These are phyloP conservation scores for Brachionus angularis DNA, from an alignment of 1,140 invertebrate genomes.

Conservation along the genomic window DNA sequence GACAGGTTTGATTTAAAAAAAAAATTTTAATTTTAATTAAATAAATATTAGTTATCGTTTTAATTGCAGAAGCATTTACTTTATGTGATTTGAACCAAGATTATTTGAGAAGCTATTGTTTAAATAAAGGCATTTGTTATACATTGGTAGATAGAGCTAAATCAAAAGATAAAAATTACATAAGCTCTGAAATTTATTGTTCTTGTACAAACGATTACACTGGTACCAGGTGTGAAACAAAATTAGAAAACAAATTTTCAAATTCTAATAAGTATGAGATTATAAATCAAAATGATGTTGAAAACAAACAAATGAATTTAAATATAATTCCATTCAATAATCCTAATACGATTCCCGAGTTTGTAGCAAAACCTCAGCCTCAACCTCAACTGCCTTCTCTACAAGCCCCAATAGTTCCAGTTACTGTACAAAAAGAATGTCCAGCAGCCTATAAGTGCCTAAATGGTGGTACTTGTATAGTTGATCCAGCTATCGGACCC, in stretches of 20 bases:
- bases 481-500: not conserved
- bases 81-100: constrained; percentile 39
- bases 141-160: constrained; percentile 3
- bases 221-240: not conserved
- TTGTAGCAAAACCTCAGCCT: not conserved
- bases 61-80: constrained; percentile 22
- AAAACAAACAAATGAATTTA: not conserved
- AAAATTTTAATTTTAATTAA: too few relatives aligned
- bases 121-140: constrained; percentile 35
- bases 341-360: not conserved
- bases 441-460: not conserved
- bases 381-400: not conserved
- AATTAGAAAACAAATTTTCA: not conserved
- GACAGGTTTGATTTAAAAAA: constrained; percentile 2
- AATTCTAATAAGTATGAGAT: constrained; percentile 11
- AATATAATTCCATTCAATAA: not conserved
- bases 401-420: too few relatives aligned
- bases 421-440: too few relatives aligned
- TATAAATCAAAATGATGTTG: not conserved
- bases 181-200: constrained; percentile 30
- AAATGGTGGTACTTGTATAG: constrained; percentile 16
- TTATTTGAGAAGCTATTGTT: constrained; percentile 14
- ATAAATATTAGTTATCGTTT: too few relatives aligned
- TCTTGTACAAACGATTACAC: constrained; percentile 38
- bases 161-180: constrained; percentile 10